Evolutionary conservation across 2,888 invertebrate species (phyloP).

Genomic region (Acleris cristana): DNA sequence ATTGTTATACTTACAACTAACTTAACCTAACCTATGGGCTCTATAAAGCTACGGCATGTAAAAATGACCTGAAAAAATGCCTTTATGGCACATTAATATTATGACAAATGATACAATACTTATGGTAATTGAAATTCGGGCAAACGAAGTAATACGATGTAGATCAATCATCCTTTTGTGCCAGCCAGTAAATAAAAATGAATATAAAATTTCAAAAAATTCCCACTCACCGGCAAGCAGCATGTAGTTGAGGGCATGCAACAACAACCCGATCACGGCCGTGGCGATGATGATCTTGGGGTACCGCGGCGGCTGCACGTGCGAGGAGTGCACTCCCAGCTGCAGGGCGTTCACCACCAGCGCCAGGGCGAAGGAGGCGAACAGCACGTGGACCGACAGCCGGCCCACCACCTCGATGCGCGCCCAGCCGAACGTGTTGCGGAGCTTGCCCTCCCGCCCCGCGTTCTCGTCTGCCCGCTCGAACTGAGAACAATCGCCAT

Average conservation of each 20-base stretch:
- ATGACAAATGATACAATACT: too few species aligned
- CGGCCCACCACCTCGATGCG: slow-evolving; percentile 94
- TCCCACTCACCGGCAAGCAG: slow-evolving; percentile 88
- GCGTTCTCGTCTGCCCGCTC: slow-evolving; percentile 79
- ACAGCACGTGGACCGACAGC: slow-evolving; percentile 91
- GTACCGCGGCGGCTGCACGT: slow-evolving; percentile 76
- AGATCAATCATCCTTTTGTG: too few species aligned
- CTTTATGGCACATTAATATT: too few species aligned
- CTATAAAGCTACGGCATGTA: too few species aligned
- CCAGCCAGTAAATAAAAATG: too few species aligned
- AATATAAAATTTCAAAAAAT: too few species aligned
- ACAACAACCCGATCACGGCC: slow-evolving; percentile 90
- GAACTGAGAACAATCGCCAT: slow-evolving; percentile 53
- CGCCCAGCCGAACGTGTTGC: slow-evolving; percentile 97
- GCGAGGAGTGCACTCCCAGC: slow-evolving; percentile 88
- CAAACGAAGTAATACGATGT: too few species aligned
- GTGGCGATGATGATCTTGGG: slow-evolving; percentile 89
- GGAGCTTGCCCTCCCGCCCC: slow-evolving; percentile 87
- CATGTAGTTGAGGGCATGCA: slow-evolving; percentile 91
- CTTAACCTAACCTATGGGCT: too few species aligned
- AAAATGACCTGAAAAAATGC: too few species aligned
- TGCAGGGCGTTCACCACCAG: slow-evolving; percentile 92
- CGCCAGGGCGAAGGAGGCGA: slow-evolving; percentile 92
- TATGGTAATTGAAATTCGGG: too few species aligned
- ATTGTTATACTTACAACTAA: too few species aligned